Evolutionary conservation across 2,888 invertebrate genomes (phyloP), one percentile per base, ranked within the genome.

Genomic region (Andrena bicolor): DNA sequence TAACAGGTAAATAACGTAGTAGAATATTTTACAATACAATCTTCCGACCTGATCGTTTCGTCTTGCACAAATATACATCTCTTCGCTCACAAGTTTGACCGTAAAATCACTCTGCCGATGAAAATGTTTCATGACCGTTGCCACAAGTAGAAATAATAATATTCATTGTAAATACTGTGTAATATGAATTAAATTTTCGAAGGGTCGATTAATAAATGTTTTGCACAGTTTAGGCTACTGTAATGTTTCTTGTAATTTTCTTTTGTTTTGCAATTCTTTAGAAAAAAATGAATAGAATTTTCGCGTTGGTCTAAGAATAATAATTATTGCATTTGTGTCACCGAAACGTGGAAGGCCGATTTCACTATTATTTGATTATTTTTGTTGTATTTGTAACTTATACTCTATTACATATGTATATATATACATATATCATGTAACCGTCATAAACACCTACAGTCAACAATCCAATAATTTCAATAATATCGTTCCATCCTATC

Each of bases 371-470:
- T 86, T 77, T 84, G 70, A 77, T 84, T 86, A 72, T 56, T 26
- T 48, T 35, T n/a, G 58, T 68, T 58, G 56, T 49, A 72, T 80
- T 65, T 60, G 56, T 80, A 76, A 48, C 76, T 82, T 77, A 74
- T 41, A 35, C 13, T 20, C 41, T 82, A 78, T 53, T 30, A 61
- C 61, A 61, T 78, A 60, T 71, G 28, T 56, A 30, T 71, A 68
- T 66, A 58, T 71, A 58, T 83, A 60, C 80, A 51, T 74, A 78
- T 71, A 73, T 71, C 69, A 65, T 80, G 73, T 84, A 86, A 88
- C 73, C 85, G 64, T 86, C 75, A 66, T 74, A 88, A 89, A 90
- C 85, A 90, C 83, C 88, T 89, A 90, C 82, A 76, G 75, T 90
- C 89, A 80, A 80, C 80, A 80, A 80, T 89, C 88, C 85, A 72